A percentile compares a stretch with the other conserved stretches of the same genome.
Evolutionary conservation across 2,797 vertebrate genomes (phyloP).

Genomic region (Esox masquinongy): DNA sequence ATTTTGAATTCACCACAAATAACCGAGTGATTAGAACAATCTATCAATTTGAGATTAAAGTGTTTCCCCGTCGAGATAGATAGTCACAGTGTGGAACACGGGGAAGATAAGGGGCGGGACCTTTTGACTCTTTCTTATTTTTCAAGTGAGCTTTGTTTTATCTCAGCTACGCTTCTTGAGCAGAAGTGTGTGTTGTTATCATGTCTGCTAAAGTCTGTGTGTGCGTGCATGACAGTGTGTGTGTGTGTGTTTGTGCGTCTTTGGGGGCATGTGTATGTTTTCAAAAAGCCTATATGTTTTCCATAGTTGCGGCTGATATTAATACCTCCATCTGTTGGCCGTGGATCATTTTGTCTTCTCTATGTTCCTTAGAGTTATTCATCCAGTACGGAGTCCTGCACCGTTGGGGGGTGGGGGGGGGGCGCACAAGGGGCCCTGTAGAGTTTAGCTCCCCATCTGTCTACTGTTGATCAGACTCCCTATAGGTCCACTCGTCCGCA

Average conservation of each 20-base stretch:
- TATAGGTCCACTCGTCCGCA: conserved; percentile 15
- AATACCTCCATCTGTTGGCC: conserved; percentile 41
- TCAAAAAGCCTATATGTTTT: not conserved
- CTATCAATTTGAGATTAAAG: conserved; percentile 29
- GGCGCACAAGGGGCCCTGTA: not conserved
- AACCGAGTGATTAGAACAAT: conserved; percentile 10
- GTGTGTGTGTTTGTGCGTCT: not conserved
- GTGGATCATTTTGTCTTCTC: conserved; percentile 39
- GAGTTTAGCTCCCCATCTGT: conserved; percentile 62
- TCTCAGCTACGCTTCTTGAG: conserved; percentile 18
- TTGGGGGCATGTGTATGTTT: conserved; percentile 3
- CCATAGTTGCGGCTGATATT: not conserved
- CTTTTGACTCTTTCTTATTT: conserved; percentile 14
- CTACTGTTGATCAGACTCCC: conserved; percentile 48
- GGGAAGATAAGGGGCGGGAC: conserved; percentile 11
- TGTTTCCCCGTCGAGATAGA: conserved; percentile 21
- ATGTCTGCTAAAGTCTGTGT: conserved; percentile 18
- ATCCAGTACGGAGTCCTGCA: not conserved
- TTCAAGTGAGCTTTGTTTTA: conserved; percentile 27
- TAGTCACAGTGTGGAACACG: not conserved
- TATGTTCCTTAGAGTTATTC: conserved; percentile 2
- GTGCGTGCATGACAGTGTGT: conserved; percentile 5
- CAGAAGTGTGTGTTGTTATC: conserved; percentile 3
- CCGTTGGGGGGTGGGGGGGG: no score
- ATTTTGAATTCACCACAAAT: conserved; percentile 1